phyloP scores from a whole-genome alignment of 2,797 vertebrate genomes.

The Cryptoblepharus egeriae region DNA sequence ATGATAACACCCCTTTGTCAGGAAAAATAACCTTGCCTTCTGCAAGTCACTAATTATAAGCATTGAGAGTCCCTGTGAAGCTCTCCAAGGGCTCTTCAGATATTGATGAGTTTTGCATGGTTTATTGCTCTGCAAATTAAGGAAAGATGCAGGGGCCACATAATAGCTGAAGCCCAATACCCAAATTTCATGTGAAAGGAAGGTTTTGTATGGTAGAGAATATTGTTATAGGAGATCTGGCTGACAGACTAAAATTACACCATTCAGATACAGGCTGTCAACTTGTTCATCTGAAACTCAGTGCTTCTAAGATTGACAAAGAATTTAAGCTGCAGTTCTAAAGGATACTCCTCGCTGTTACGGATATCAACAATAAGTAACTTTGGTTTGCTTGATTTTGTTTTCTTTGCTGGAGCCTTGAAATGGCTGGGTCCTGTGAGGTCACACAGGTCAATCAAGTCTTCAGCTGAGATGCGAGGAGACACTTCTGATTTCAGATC shows the following conservation, averaged over 20 bases:
- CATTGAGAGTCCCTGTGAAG: no score
- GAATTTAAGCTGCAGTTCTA: background rate
- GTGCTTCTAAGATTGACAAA: background rate
- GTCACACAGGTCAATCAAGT: conserved; percentile 95
- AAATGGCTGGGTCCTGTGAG: conserved; percentile 81
- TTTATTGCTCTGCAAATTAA: background rate
- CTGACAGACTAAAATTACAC: background rate
- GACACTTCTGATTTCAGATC: conserved; percentile 95
- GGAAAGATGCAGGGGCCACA: background rate
- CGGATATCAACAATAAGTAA: conserved; percentile 95
- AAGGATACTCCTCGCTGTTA: conserved; percentile 96
- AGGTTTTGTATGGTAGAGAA: background rate
- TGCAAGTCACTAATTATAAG: no score
- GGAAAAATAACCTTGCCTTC: no score
- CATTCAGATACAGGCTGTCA: no score
- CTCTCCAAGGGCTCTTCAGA: no score
- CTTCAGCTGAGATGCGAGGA: conserved; percentile 94
- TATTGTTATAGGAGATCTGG: no score
- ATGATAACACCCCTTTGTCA: no score
- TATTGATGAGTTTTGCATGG: background rate
- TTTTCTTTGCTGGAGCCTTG: conserved; percentile 87
- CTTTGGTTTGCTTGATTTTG: conserved; percentile 90
- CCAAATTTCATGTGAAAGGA: background rate
- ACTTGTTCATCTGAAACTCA: background rate
- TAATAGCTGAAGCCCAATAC: background rate